Base-by-base conservation (phyloP, 1,140 invertebrate species). In the Belonocnema kinseyi region DNA sequence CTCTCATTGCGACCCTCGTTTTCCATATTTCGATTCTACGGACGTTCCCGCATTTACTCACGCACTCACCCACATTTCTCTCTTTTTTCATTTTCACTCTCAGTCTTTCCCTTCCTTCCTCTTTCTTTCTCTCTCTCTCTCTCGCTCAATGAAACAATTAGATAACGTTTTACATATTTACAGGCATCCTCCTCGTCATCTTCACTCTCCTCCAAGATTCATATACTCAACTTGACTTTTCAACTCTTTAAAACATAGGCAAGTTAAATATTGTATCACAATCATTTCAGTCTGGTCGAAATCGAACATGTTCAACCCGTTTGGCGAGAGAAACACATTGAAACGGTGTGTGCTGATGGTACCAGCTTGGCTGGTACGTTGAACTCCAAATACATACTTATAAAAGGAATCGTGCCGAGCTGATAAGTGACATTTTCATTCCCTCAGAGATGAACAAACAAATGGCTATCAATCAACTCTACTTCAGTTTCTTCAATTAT, bases 221-320 rank as follows among this genome's bases (percentile, higher is more conserved):
- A 80, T 82, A 82, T 81, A 83, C 74, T 86, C 80, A 83, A 81
- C 84, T 82, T 81, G 78, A 85, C 82, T 81, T 80, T 71, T 75
- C 81, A 71, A 75, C 80, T 81, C 80, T 85, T 88, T 87, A 85
- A 87, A 90, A 89, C 87, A 88, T 90, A 90, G 89, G 86, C 89
- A 90, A 90, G 90, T 91, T 91, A 91, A 91, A 91, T 91, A 90
- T 91, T 89, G 87, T 91, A 91, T 91, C 89, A 91, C 89, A 91
- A 91, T 91, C 88, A 88, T 91, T 87, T 89, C 87, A 90, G 88
- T 90, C 90, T 90, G 88, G 89, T 91, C 88, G 86, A 89, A 90
- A 90, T 90, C 88, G 90, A 91, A 90, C 88, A 90, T 90, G 86
- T 88, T 89, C 84, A 87, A 88, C 86, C 88, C 86, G 84, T 89